These are phyloP conservation scores for Aspidoscelis tigris DNA, from an alignment of 2,113 vertebrate species.

Conservation along the genomic window DNA sequence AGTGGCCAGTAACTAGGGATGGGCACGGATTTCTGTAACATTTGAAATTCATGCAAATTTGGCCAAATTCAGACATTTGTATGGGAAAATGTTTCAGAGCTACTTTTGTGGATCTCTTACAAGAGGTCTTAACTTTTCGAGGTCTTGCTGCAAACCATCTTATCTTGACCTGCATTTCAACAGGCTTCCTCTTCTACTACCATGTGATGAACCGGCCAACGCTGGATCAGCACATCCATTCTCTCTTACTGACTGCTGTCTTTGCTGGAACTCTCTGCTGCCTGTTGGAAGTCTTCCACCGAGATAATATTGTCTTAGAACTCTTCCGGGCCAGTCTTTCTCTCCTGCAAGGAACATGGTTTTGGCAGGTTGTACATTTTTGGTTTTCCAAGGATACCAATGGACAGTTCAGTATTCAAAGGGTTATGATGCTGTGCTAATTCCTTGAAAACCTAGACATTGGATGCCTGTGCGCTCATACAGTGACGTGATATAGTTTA, in stretches of 20 bases:
- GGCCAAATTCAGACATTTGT: too few relatives aligned
- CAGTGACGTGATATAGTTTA: background rate
- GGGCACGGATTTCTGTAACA: too few relatives aligned
- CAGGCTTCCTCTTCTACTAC: constrained; percentile 92
- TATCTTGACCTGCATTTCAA: background rate
- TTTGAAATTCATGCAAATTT: too few relatives aligned
- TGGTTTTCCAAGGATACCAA: background rate
- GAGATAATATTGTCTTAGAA: constrained; percentile 83
- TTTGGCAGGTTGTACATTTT: constrained; percentile 87
- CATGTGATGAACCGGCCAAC: constrained; percentile 83
- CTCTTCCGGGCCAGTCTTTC: constrained; percentile 81
- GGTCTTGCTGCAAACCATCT: too few relatives aligned
- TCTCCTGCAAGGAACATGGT: constrained; percentile 95
- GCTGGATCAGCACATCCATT: constrained; percentile 91
- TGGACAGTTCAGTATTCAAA: background rate
- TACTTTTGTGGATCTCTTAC: too few relatives aligned
- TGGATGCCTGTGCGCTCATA: background rate
- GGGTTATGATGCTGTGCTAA: background rate
- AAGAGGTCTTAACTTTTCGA: too few relatives aligned
- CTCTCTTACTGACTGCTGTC: constrained; percentile 83
- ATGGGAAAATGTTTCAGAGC: too few relatives aligned
- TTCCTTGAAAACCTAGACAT: background rate
- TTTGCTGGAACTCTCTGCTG: constrained; percentile 74
- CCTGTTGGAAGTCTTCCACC: constrained; percentile 84
- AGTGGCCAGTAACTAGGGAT: too few relatives aligned